Evolutionary conservation across 2,113 vertebrate species (phyloP), one percentile per base, ranked within the genome.

Genomic region (Rhinopomastus cyanomelas): DNA sequence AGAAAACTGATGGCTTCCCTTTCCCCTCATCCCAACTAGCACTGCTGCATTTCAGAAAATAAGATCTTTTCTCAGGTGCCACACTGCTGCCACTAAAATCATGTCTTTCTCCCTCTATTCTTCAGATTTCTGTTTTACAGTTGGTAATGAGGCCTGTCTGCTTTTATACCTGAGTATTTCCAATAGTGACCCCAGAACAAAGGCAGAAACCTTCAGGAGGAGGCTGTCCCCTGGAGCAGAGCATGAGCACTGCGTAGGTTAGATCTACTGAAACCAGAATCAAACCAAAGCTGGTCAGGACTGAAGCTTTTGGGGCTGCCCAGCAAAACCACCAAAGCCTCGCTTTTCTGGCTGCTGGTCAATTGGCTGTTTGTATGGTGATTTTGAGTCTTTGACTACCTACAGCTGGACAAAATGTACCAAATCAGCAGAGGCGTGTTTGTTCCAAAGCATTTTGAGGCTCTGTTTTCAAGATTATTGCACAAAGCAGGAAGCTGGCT

Each of bases 181-280:
- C 0, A 5, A 23, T n/a, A 52, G 12, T 32, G 22, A 20, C 9
- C 8, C 29, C 46, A 37, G 46, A 34, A 37, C 29, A 36, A 30
- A 32, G 30, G 8, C 48, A 30, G 53, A 7, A 19, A 0, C 4
- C 13, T 36, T 16, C 3, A 6, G 5, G 39, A 37, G 74, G 30
- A 81, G 68, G 14, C 3, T 29, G 12, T 26, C 3, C 11, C 17
- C 30, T 29, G 48, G 59, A 34, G 49, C 25, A 20, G 55, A 34
- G 23, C 39, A 37, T 0, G 2, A 78, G 44, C 44, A 51, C 9
- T 1, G 1, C 0, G 0, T 4, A 25, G 76, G 62, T 48, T 48
- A 7, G 20, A 26, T 27, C 49, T 48, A 66, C 81, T 46, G 14
- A 37, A 46, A 64, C 6, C 10, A 13, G 32, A 30, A 74, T 48